phyloP scores from a whole-genome alignment of 2,113 vertebrate species.

The Pituophis catenifer region DNA sequence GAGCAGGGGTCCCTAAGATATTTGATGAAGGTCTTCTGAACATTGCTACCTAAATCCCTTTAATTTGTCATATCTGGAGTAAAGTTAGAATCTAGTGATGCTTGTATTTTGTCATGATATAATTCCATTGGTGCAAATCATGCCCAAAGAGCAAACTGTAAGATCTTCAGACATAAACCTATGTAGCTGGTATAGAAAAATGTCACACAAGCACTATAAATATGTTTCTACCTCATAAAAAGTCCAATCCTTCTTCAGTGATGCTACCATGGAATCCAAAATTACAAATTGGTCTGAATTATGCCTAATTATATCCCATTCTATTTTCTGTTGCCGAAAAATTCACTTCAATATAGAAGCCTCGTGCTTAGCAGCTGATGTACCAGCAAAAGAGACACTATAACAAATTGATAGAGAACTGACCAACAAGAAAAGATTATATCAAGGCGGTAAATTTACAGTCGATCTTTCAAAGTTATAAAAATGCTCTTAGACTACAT shows the following conservation, averaged over 20 bases:
- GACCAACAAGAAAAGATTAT: slow-evolving; percentile 47
- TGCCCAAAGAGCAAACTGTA: background rate
- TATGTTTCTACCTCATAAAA: background rate
- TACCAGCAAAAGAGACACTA: background rate
- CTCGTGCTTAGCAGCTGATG: background rate
- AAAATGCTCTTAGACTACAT: slow-evolving; percentile 49
- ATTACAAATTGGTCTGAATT: background rate
- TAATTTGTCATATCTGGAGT: background rate
- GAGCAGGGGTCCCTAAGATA: background rate
- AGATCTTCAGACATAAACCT: background rate
- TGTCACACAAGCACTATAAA: background rate
- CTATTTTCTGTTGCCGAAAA: background rate
- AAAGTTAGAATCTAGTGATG: background rate
- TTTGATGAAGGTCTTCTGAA: background rate
- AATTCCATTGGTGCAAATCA: background rate
- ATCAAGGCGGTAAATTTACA: slow-evolving; percentile 47
- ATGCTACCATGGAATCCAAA: background rate
- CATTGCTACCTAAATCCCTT: background rate
- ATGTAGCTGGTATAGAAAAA: background rate
- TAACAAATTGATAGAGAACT: slow-evolving; percentile 17
- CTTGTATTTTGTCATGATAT: background rate
- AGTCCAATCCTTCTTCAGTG: background rate
- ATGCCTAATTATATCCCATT: background rate
- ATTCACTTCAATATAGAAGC: rapidly evolving
- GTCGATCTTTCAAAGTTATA: slow-evolving; percentile 60